Evolutionary conservation across 2,888 invertebrate species (phyloP).

Genomic region (Ferdinandea cuprea): DNA sequence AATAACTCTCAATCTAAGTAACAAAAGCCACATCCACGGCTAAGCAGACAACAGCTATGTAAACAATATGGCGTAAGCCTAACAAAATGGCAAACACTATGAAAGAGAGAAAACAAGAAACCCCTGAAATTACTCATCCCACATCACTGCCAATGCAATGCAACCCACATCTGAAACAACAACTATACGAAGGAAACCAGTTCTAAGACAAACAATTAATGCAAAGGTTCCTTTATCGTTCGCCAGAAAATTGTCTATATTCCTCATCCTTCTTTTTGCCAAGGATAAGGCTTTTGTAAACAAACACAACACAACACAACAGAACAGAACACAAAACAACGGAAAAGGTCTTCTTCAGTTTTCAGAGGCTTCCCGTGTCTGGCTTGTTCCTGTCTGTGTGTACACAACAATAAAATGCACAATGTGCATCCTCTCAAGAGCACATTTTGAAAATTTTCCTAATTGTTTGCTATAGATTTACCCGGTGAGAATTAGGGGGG

Average conservation of each 20-base stretch:
- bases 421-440: conserved; percentile 74
- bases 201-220: conserved; percentile 74
- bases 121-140: conserved; percentile 53
- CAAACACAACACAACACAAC: too few relatives aligned
- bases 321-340: too few relatives aligned
- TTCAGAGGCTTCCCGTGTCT: conserved; percentile 4
- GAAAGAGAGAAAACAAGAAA: conserved; percentile 31
- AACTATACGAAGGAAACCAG: conserved; percentile 6
- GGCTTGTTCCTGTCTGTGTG: conserved; percentile 48
- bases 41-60: conserved; percentile 21
- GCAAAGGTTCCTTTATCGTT: conserved; percentile 66
- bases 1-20: too few relatives aligned
- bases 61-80: conserved; percentile 42
- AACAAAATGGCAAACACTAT: conserved; percentile 32
- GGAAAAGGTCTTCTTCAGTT: conserved; percentile 47
- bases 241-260: conserved; percentile 67
- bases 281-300: conserved; percentile 70
- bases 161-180: conserved; percentile 12
- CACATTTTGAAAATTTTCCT: conserved; percentile 72
- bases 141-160: neutral
- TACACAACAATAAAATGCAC: conserved; percentile 72
- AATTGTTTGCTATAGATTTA: conserved; percentile 73
- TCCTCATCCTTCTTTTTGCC: too few relatives aligned
- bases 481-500: conserved; percentile 8
- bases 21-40: conserved; percentile 21